Percentiles rank a stretch among this genome's conserved stretches.
Conservation (phyloP, 2,113 vertebrate genomes). For the Microtus richardsoni region DNA sequence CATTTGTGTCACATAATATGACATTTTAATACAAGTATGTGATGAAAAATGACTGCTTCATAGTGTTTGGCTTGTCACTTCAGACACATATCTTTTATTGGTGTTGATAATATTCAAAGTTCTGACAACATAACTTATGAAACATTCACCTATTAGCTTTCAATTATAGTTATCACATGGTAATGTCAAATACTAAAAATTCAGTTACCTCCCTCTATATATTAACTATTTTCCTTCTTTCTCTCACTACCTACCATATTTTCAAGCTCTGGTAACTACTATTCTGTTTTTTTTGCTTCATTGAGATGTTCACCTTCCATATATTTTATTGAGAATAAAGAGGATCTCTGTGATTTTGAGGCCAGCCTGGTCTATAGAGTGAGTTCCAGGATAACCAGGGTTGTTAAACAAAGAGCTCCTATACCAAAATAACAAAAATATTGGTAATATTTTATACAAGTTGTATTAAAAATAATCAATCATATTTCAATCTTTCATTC, state of each 20-base stretch:
- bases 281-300: neutral
- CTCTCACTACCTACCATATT: neutral
- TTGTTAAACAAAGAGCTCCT: too few relatives aligned
- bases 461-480: constrained; percentile 52
- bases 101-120: neutral
- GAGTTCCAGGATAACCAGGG: too few relatives aligned
- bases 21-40: neutral
- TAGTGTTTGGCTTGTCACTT: neutral
- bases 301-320: neutral
- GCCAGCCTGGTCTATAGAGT: too few relatives aligned
- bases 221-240: neutral
- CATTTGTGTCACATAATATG: neutral
- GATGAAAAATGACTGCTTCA: neutral
- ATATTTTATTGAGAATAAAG: neutral
- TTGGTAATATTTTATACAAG: neutral
- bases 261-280: neutral
- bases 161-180: neutral
- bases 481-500: constrained; percentile 45
- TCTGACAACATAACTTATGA: neutral
- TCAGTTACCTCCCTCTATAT: neutral
- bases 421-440: too few relatives aligned
- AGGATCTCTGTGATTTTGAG: too few relatives aligned
- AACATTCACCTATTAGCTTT: neutral
- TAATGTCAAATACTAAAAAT: neutral
- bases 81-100: neutral